Conservation (phyloP, 2,113 vertebrate genomes). For the Nesoenas mayeri region DNA sequence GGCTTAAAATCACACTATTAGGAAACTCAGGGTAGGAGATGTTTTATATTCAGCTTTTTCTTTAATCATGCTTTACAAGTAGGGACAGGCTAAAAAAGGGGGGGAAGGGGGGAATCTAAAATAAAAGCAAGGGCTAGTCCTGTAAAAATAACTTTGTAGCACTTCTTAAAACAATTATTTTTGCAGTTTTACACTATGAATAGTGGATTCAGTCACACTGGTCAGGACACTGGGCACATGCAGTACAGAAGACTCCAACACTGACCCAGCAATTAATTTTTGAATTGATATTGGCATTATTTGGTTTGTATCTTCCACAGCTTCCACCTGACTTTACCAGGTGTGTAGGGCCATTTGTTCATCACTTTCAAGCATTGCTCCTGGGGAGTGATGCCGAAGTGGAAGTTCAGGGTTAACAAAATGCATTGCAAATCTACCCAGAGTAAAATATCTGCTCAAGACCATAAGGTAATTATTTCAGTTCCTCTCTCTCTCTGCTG, state of each 20-base stretch:
- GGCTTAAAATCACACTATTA: background rate
- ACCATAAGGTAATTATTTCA: too few species aligned
- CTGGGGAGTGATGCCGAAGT: background rate
- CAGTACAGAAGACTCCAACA: background rate
- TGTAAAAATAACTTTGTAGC: background rate
- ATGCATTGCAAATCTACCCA: too few species aligned
- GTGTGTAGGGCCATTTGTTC: background rate
- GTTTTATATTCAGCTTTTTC: background rate
- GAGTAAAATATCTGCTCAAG: too few species aligned
- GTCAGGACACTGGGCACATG: background rate
- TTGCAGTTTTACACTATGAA: background rate
- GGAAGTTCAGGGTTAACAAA: background rate
- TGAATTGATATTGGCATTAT: background rate
- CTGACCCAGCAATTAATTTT: background rate
- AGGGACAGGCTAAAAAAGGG: background rate
- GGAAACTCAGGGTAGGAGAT: background rate
- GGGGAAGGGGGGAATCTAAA: background rate
- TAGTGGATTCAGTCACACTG: background rate
- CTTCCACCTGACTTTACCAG: rapidly evolving
- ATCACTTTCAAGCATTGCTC: background rate
- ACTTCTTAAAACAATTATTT: background rate
- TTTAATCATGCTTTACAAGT: background rate
- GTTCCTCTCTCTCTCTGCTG: background rate
- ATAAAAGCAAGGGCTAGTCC: background rate
- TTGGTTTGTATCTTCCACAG: background rate